phyloP scores from a whole-genome alignment of 2,797 vertebrate species.

The Tragelaphus oryx region DNA sequence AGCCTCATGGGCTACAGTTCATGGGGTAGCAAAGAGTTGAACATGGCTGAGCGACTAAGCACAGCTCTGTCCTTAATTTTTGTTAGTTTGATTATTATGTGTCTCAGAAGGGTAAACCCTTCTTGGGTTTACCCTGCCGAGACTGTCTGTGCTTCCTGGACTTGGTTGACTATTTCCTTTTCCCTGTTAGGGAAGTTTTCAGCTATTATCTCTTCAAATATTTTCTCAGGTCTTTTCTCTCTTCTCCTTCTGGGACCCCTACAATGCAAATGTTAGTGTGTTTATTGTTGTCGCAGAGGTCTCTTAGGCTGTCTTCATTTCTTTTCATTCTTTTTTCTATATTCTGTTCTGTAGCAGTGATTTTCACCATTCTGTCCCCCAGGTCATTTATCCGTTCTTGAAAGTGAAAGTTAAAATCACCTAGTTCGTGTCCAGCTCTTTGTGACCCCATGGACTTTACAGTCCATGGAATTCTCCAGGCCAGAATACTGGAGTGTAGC shows the following conservation, averaged over 20 bases:
- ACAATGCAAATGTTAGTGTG: not conserved
- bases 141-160: not conserved
- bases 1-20: not conserved
- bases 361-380: not conserved
- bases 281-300: not conserved
- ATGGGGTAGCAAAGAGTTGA: not conserved
- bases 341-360: not conserved
- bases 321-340: not conserved
- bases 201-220: not conserved
- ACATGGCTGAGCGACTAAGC: not conserved
- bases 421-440: not conserved
- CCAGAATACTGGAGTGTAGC: not conserved
- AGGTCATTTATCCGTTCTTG: not conserved
- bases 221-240: not conserved
- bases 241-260: not conserved
- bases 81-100: not conserved
- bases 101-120: not conserved
- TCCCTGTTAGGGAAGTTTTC: not conserved
- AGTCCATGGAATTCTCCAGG: not conserved
- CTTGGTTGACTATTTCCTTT: not conserved
- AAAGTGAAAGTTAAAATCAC: not conserved
- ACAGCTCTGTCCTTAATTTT: not conserved
- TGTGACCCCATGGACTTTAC: not conserved
- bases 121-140: not conserved
- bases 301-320: not conserved